A percentile compares a stretch with the other conserved stretches of the same genome.
phyloP scores from a whole-genome alignment of 2,888 invertebrate species.

The Kryphioiulus occultus region DNA sequence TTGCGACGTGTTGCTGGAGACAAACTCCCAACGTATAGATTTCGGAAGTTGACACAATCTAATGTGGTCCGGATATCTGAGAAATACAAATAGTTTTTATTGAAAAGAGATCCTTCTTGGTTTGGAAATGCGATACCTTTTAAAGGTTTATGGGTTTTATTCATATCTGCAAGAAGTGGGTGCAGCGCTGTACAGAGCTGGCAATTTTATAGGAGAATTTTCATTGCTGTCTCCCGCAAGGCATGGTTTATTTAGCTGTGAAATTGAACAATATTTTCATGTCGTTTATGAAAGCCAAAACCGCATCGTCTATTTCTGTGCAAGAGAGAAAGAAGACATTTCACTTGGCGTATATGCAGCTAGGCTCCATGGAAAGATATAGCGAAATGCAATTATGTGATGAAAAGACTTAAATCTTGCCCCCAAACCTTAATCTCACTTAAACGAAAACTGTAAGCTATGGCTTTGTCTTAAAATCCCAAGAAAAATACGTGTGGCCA shows the following conservation, averaged over 20 bases:
- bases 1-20: background rate
- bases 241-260: background rate
- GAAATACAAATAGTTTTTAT: background rate
- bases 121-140: background rate
- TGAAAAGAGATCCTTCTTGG: background rate
- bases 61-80: constrained; percentile 14
- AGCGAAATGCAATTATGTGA: constrained; percentile 17
- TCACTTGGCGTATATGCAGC: background rate
- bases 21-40: background rate
- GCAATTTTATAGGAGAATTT: background rate
- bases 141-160: background rate
- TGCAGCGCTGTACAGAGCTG: background rate
- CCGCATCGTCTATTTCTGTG: background rate
- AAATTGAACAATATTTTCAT: constrained; percentile 7
- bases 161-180: background rate
- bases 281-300: constrained; percentile 15
- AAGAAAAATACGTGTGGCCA: constrained; percentile 23
- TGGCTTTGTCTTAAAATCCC: constrained; percentile 8
- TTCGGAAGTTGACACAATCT: constrained; percentile 16
- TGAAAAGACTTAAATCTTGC: constrained; percentile 23
- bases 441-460: constrained; percentile 16
- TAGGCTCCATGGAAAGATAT: background rate
- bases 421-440: constrained; percentile 23
- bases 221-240: constrained; percentile 3
- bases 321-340: background rate